phyloP scores from a whole-genome alignment of 2,797 vertebrate species.

The Poeciliopsis gracilis region DNA sequence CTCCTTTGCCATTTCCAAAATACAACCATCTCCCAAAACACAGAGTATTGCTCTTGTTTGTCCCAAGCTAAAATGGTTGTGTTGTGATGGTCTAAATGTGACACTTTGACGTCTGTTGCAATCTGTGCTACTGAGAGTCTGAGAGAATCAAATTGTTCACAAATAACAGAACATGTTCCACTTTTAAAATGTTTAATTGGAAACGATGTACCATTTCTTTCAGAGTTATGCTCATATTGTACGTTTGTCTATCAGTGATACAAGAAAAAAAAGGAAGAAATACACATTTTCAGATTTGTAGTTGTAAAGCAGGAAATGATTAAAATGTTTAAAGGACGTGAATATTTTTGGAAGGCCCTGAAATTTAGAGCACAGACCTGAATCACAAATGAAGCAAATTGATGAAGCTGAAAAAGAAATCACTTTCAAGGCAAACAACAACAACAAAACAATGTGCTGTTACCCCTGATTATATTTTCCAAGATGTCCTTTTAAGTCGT shows the following conservation, averaged over 20 bases:
- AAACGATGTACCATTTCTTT: background rate
- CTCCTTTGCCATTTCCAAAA: no score
- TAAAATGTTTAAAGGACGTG: background rate
- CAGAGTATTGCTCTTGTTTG: no score
- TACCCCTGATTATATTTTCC: constrained; percentile 4
- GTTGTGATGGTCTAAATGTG: no score
- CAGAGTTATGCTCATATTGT: background rate
- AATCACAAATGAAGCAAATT: background rate
- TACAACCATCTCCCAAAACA: no score
- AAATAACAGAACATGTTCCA: background rate
- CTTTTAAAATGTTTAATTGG: background rate
- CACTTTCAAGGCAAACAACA: background rate
- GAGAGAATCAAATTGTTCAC: no score
- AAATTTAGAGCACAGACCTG: background rate
- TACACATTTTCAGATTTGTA: background rate
- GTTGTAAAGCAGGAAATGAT: background rate
- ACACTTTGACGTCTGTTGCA: no score
- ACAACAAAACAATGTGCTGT: background rate
- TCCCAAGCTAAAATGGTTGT: no score
- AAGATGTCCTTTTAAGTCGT: constrained; percentile 71
- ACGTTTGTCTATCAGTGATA: background rate
- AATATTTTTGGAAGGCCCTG: background rate
- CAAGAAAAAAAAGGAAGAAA: no score
- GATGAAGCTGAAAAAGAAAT: background rate
- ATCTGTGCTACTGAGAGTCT: no score